phyloP scores from a whole-genome alignment of 1,140 invertebrate genomes.

The Bombus soroeensis region DNA sequence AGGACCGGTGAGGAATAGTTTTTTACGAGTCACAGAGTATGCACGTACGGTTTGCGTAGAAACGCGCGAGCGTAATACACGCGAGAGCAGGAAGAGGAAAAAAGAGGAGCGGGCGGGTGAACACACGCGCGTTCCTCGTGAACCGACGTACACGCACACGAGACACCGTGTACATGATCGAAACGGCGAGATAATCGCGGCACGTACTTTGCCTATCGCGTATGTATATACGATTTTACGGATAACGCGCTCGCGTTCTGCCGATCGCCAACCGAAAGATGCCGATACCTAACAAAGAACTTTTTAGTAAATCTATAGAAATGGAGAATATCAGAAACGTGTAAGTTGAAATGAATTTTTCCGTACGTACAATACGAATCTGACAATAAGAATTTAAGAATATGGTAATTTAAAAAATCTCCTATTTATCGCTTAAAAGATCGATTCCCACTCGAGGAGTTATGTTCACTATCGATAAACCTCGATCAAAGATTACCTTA shows the following conservation, averaged over 20 bases:
- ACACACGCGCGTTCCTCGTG: slow-evolving; percentile 45
- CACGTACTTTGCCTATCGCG: slow-evolving; percentile 49
- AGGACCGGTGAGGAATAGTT: no score
- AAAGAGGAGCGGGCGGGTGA: slow-evolving; percentile 38
- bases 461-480: not conserved
- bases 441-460: not conserved
- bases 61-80: slow-evolving; percentile 37
- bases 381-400: not conserved
- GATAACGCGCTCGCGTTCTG: slow-evolving; percentile 35
- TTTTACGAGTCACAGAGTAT: slow-evolving; percentile 22
- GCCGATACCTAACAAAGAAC: not conserved
- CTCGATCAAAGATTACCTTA: not conserved
- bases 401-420: not conserved
- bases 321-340: no score
- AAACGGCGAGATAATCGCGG: slow-evolving; percentile 46
- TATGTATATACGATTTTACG: slow-evolving; percentile 38
- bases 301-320: not conserved
- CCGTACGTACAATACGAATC: no score
- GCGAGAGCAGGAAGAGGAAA: slow-evolving; percentile 51
- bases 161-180: slow-evolving; percentile 13
- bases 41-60: slow-evolving; percentile 15
- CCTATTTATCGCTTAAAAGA: not conserved
- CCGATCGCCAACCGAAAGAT: slow-evolving; percentile 5
- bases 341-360: no score
- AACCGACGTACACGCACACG: slow-evolving; percentile 32